Evolutionary conservation across 2,888 invertebrate genomes (phyloP), one percentile per base, ranked within the genome.

Genomic region (Cynaeus angustus): DNA sequence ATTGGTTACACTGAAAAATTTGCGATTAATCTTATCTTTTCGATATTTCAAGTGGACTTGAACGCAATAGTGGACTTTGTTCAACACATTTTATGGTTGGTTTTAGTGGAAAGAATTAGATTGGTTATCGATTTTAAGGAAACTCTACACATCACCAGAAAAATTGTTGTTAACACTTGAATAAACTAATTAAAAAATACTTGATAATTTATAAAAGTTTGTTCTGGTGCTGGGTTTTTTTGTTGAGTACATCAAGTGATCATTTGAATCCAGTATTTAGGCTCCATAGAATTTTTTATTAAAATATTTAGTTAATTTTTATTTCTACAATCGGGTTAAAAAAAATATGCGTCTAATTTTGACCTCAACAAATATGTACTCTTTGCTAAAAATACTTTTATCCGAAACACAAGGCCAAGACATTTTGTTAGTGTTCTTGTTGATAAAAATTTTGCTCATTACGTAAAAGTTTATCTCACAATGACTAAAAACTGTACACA

Each of bases 321-420:
- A 8, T 30, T 30, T 30, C 8, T 8, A 30, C 30, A 7, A n/a
- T 30, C 8, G 4, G 6, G 30, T 30, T 30, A 30, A 37, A n/a
- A n/a, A 37, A 37, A n/a, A 8, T 53, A 37, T 37, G 56, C 56
- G 56, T 43, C 33, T 38, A 26, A 56, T 56, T 56, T 43, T 56
- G 43, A 56, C 56, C 56, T 56, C 43, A 41, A 28, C 43, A 56
- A 56, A 55, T 55, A 38, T 55, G 37, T 55, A 38, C 37, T 52
- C 37, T 21, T 13, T 4, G n/a, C 56, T 56, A 56, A 56, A 56
- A 56, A 56, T 56, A 56, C 12, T 26, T 5, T 41, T 38, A 10
- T 50, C 7, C 28, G 30, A 28, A 50, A 26, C 28, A 8, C 55
- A 38, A 55, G 55, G 56, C 56, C 43, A 41, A 50, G 28, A 28